Evolutionary conservation across 2,888 invertebrate genomes (phyloP), one percentile per base, ranked within the genome.

Genomic region (Altica lythri): DNA sequence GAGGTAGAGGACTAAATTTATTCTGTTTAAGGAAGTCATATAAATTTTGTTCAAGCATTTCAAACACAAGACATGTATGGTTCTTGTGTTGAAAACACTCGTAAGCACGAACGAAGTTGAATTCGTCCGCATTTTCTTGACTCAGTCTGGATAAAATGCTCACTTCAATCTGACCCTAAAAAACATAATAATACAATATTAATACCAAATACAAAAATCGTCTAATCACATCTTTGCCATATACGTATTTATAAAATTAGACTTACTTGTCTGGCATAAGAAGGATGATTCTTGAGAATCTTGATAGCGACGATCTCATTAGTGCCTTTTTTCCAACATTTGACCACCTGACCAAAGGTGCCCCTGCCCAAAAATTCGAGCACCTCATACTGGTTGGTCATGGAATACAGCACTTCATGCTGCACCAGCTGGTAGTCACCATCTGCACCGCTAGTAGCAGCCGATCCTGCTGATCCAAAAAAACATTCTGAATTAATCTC

Each of bases 321-420:
- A 71, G 99, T 99, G 77, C 98, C 98, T 77, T 98, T 97, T 81
- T 99, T 99, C 98, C 99, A 99, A 80, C 99, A 99, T 82, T 99
- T 99, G 75, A 99, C 99, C 74, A 99, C 99, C 84, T 94, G 86
- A 64, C 98, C 98, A 81, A 99, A 99, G 67, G 98, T 99, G 72
- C 99, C 99, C 68, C 99, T 89, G 68, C 99, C 99, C 74, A 99
- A 86, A 81, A 99, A 99, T 82, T 99, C 98, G 78, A 98, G 83
- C 73, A 98, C 98, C 84, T 96, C 83, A 78, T 88, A 97, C 81
- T 95, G 91, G 71, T 94, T 94, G 72, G 93, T 93, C 84, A 94
- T 89, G 69, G 97, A 97, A 81, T 93, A 95, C 73, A 98, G 88
- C 67, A 95, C 90, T 83, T 98, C 97, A 80, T 98, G 97, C 79